phyloP scores from a whole-genome alignment of 2,113 vertebrate genomes.

The Passer domesticus region DNA sequence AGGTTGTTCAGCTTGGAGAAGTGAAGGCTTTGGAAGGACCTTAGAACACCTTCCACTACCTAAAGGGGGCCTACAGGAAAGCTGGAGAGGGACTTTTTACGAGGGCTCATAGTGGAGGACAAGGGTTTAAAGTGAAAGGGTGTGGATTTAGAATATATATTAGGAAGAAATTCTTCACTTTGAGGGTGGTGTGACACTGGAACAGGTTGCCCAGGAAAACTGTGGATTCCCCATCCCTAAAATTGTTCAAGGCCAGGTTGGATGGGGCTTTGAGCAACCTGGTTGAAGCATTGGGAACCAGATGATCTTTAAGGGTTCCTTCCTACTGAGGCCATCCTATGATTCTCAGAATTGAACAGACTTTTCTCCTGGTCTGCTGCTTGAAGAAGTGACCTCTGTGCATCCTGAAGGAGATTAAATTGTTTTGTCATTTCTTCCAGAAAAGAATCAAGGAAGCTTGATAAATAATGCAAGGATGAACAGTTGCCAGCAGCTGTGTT shows the following conservation, averaged over 20 bases:
- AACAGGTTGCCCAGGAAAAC: background rate
- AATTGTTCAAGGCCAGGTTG: background rate
- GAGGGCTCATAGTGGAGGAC: no score
- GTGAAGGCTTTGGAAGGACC: background rate
- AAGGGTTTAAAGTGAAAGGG: background rate
- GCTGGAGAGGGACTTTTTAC: background rate
- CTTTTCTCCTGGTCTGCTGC: background rate
- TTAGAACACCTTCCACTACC: background rate
- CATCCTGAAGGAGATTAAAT: background rate
- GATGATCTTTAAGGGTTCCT: background rate
- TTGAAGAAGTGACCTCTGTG: background rate
- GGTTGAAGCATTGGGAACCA: background rate
- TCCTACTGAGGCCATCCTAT: background rate
- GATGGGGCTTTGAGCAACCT: background rate
- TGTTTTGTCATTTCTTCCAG: background rate
- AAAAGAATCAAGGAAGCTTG: background rate
- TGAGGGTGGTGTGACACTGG: background rate
- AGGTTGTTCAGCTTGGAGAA: background rate
- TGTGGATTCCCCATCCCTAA: background rate
- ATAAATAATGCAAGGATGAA: background rate
- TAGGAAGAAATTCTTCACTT: background rate
- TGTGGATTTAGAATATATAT: background rate
- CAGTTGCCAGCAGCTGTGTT: background rate
- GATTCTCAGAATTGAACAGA: background rate
- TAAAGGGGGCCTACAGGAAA: background rate